Evolutionary conservation across 1,140 invertebrate species (phyloP).

Genomic region (Drosophila asahinai): DNA sequence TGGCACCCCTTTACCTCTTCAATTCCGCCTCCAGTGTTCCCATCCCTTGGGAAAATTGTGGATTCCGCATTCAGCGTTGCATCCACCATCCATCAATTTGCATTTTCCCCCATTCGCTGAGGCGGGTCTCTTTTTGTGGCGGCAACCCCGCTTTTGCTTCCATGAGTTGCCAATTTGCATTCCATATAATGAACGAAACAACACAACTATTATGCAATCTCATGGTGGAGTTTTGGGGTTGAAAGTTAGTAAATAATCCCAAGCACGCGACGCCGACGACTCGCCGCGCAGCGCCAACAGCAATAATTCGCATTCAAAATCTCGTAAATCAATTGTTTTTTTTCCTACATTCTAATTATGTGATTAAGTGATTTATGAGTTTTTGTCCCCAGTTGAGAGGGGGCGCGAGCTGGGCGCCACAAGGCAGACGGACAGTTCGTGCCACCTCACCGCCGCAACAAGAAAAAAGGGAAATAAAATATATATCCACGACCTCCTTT

Average conservation of each 20-base stretch:
- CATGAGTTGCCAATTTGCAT: conserved; percentile 42
- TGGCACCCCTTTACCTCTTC: conserved; percentile 6
- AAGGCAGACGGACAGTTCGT: conserved; percentile 1
- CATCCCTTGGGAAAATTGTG: conserved; percentile 17
- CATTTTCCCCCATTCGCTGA: conserved; percentile 8
- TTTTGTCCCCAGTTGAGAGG: conserved; percentile 38
- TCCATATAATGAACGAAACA: conserved; percentile 37
- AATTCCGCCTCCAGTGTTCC: not conserved
- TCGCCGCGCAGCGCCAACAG: conserved; percentile 42
- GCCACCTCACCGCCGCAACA: not conserved
- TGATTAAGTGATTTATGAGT: conserved; percentile 82
- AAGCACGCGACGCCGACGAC: conserved; percentile 63
- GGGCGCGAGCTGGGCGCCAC: conserved; percentile 16
- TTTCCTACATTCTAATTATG: conserved; percentile 77
- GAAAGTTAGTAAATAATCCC: conserved; percentile 72
- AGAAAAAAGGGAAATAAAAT: conserved; percentile 8
- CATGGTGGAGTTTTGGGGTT: conserved; percentile 40
- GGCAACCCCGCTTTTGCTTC: not conserved
- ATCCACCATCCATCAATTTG: conserved; percentile 48
- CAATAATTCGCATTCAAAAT: conserved; percentile 72
- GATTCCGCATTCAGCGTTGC: conserved; percentile 19
- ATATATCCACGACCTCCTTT: conserved; percentile 10
- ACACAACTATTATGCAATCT: conserved; percentile 49
- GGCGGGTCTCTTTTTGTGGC: conserved; percentile 2
- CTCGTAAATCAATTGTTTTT: conserved; percentile 82